A percentile compares a stretch with the other conserved stretches of the same genome.
These are phyloP conservation scores for Phainopepla nitens DNA, from an alignment of 2,113 vertebrate species.

Conservation along the genomic window DNA sequence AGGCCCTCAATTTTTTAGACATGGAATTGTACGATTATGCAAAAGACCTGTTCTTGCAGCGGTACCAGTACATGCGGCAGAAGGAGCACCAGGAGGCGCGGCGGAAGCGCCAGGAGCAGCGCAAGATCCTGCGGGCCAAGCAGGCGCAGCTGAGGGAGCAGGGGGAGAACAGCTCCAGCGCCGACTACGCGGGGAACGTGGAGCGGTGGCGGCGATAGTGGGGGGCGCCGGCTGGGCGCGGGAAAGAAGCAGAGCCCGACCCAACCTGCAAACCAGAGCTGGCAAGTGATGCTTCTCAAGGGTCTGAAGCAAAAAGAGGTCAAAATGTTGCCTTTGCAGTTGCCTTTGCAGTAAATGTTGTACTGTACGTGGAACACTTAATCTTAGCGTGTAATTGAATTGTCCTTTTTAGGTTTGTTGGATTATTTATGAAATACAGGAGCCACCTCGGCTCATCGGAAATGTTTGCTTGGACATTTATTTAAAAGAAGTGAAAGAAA, in stretches of 20 bases:
- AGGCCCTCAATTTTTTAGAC: slow-evolving; percentile 91
- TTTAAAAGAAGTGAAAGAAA: slow-evolving; percentile 13
- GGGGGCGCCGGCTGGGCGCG: not conserved
- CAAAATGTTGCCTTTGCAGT: slow-evolving; percentile 75
- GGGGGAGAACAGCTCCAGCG: slow-evolving; percentile 55
- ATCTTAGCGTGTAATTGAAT: slow-evolving; percentile 65
- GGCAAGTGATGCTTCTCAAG: slow-evolving; percentile 5
- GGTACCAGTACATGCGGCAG: slow-evolving; percentile 93
- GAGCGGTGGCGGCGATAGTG: slow-evolving; percentile 88
- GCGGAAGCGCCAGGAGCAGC: slow-evolving; percentile 86
- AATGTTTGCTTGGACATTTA: slow-evolving; percentile 50
- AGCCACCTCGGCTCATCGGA: slow-evolving; percentile 34
- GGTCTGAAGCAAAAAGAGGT: slow-evolving; percentile 55
- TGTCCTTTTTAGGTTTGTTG: slow-evolving; percentile 51
- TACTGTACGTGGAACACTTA: slow-evolving; percentile 66
- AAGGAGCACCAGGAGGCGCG: slow-evolving; percentile 90
- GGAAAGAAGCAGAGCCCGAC: not conserved
- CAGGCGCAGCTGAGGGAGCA: slow-evolving; percentile 47
- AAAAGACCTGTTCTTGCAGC: slow-evolving; percentile 94
- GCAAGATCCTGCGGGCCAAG: slow-evolving; percentile 74
- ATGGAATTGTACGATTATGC: slow-evolving; percentile 93
- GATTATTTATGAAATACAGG: slow-evolving; percentile 56
- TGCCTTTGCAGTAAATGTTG: slow-evolving; percentile 75
- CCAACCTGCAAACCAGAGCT: not conserved
- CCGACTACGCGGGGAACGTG: slow-evolving; percentile 89